phyloP scores from a whole-genome alignment of 2,888 invertebrate species.

The Brachylomia viminalis region DNA sequence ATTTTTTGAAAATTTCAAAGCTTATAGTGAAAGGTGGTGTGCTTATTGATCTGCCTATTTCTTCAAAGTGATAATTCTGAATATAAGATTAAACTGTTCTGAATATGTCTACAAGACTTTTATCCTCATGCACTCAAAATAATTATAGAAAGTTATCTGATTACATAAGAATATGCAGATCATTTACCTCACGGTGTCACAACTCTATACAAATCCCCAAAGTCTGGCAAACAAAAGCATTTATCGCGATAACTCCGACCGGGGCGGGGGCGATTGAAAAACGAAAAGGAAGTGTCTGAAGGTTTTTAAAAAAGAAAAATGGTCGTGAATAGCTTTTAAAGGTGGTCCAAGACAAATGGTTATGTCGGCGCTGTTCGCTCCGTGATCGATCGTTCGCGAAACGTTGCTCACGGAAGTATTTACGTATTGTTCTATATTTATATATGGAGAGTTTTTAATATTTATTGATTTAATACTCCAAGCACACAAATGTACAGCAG shows the following conservation, averaged over 20 bases:
- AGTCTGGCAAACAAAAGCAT: constrained; percentile 84
- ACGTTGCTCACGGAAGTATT: constrained; percentile 50
- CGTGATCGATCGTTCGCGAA: constrained; percentile 77
- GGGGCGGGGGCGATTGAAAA: constrained; percentile 88
- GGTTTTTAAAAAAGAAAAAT: constrained; percentile 90
- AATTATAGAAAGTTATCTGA: neutral
- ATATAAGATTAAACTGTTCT: neutral
- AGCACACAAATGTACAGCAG: too few relatives aligned
- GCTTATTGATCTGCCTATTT: neutral
- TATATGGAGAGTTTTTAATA: neutral
- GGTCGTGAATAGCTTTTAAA: constrained; percentile 89
- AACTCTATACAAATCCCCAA: constrained; percentile 70
- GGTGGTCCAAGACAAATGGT: constrained; percentile 89
- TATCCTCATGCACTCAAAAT: neutral
- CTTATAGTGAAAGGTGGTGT: neutral
- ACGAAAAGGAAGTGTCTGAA: constrained; percentile 89
- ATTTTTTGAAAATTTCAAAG: neutral
- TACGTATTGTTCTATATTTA: constrained; percentile 46
- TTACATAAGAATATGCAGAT: neutral
- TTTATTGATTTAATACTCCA: too few relatives aligned
- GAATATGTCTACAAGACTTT: neutral
- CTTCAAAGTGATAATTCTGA: neutral
- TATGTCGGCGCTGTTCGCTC: constrained; percentile 70
- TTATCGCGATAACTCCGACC: constrained; percentile 87
- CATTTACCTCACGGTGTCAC: constrained; percentile 47